Evolutionary conservation across 2,113 vertebrate species (phyloP).

Genomic region (Petaurus breviceps): DNA sequence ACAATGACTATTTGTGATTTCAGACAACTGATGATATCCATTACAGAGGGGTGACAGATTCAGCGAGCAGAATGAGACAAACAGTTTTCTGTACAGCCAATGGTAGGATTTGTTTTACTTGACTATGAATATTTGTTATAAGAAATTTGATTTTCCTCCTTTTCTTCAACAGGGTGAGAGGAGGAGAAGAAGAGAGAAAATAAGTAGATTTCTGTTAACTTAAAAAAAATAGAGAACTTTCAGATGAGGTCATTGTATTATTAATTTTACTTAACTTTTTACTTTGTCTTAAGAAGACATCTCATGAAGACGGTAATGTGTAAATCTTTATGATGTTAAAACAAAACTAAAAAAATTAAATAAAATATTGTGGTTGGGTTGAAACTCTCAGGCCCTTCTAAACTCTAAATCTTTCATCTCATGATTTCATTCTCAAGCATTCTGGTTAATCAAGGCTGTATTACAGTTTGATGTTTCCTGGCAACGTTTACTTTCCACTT

Average conservation of each 20-base stretch:
- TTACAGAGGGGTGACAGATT: not conserved
- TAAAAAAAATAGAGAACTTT: not conserved
- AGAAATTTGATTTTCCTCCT: not conserved
- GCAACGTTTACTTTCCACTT: not conserved
- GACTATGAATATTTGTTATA: not conserved
- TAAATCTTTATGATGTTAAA: not conserved
- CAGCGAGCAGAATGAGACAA: not conserved
- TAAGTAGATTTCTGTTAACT: not conserved
- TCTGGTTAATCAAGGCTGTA: conserved; percentile 1
- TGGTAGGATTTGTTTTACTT: not conserved
- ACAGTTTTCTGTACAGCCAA: not conserved
- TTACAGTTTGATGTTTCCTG: not conserved
- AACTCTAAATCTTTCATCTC: not conserved
- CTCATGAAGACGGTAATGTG: not conserved
- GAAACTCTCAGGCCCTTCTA: not conserved
- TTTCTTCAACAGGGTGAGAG: not conserved
- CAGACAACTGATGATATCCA: not conserved
- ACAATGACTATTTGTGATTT: not conserved
- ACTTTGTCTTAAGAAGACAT: not conserved
- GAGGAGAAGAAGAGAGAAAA: not conserved
- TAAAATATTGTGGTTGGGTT: not conserved
- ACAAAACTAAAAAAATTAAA: not conserved
- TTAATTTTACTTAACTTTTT: not conserved
- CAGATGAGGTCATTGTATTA: not conserved
- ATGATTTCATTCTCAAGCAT: not conserved